Base-by-base conservation (phyloP, 2,888 invertebrate genomes). In the Callinectes sapidus region DNA sequence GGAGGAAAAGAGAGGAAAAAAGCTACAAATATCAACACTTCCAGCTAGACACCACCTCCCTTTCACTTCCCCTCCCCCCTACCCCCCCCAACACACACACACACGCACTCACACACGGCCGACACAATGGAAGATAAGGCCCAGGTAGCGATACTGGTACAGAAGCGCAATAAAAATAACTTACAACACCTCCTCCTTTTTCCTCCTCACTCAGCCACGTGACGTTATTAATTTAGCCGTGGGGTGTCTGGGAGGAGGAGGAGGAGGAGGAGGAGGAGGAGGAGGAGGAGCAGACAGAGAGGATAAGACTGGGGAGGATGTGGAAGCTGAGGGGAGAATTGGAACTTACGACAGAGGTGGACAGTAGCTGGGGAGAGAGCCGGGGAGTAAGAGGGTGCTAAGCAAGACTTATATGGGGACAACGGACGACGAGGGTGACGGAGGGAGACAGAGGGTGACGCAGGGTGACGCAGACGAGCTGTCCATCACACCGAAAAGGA, bases 141-240 rank as follows among this genome's bases (percentile, higher is more conserved):
- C 81, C 81, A 35, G 81, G 81, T 81, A 81, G 81, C 81, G 32
- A 35, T 35, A 81, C 61, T 23, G 61, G 23, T 61, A 23, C 61
- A 23, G 61, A 61, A 77, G 23, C 81, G 35, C 35, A 81, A 32
- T 32, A 81, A 32, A 81, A 81, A 81, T 71, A 71, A 35, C 35
- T 81, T 81, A 81, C 81, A 35, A 32, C 81, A 81, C 87, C 54
- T 87, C 87, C 54, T 87, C 87, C 87, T 54, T n/a, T 32, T 54
- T 55, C 18, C 89, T 66, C 89, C 66, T 32, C 35, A 23, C 39
- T 39, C 42, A 35, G 32, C 28, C 66, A 35, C 66, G 39, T 66
- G 66, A 87, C 91, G 66, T 91, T 91, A 87, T 86, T 87, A 91
- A 91, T 91, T 91, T 91, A 91, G 91, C 48, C 42, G 87, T 42